Base-by-base conservation (phyloP, 2,113 vertebrate genomes). In the Alethe castanea region DNA sequence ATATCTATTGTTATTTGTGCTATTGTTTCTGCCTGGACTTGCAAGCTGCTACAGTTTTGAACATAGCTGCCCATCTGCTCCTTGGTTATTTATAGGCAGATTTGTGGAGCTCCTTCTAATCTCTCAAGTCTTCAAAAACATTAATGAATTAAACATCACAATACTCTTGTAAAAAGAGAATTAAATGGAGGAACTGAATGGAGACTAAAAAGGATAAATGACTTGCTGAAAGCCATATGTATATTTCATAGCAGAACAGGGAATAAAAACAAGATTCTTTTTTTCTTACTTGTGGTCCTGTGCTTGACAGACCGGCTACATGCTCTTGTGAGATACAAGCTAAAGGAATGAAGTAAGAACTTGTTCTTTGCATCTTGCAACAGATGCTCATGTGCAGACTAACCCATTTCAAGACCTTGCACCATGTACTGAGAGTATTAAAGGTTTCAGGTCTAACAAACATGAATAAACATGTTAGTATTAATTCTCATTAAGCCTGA, bases 61-160 rank as follows among this genome's bases (percentile, higher is more conserved):
- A 86, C 50, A 22, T 93, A 67, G 56, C 82, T 88, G 54, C 79
- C 93, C 88, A 95, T 95, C 94, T 96, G 96, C 91, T 89, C 35
- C 81, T 81, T 67, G 47, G 79, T 94, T 95, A 93, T 94, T 95
- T 94, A 91, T 93, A 90, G 88, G 79, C 71, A 93, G 80, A 94
- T 90, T 85, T 93, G 33, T 93, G 54, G 74, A 90, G 35, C 80
- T 94, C 42, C 52, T 93, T 92, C 86, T 95, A 90, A 92, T 92
- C 70, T 92, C 69, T 69, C 45, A 91, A 95, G 48, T 90, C 60
- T 88, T 94, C 67, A 81, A 71, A 96, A 95, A 86, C 85, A 73
- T 91, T 90, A 96, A 95, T 96, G 92, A 97, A 95, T 96, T 94
- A 96, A 97, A 96, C 92, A 96, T 97, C 48, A 86, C 85, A 77